A percentile compares a stretch with the other conserved stretches of the same genome.
Evolutionary conservation across 2,797 vertebrate genomes (phyloP).

Genomic region (Brotula barbata): DNA sequence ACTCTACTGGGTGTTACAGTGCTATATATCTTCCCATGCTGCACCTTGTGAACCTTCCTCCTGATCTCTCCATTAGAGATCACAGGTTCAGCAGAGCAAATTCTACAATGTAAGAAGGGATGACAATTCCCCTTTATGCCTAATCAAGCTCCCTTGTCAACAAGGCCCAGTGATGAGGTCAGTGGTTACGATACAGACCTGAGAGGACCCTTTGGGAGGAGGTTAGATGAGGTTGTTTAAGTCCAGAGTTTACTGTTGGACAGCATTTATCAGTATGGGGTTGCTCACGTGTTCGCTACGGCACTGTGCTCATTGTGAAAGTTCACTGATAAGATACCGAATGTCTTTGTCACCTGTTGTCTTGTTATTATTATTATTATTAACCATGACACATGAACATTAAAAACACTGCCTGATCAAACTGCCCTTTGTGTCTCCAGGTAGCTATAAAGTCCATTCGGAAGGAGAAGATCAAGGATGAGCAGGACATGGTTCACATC

Average conservation of each 20-base stretch:
- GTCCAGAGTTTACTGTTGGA: constrained; percentile 16
- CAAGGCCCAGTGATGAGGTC: constrained; percentile 20
- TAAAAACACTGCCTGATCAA: constrained; percentile 14
- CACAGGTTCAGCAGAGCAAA: constrained; percentile 44
- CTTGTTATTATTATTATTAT: not conserved
- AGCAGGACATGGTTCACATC: constrained; percentile 94
- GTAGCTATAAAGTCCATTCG: constrained; percentile 97
- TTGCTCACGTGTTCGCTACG: constrained; percentile 15
- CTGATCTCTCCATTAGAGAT: constrained; percentile 50
- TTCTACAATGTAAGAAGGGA: constrained; percentile 43
- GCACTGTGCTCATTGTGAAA: constrained; percentile 24
- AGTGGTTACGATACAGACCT: constrained; percentile 14
- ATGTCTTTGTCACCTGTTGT: not conserved
- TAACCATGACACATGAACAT: not conserved
- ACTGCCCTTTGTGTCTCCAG: constrained; percentile 66
- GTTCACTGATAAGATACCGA: constrained; percentile 49
- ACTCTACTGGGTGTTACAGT: not conserved
- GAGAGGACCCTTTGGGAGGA: constrained; percentile 1
- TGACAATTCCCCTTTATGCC: constrained; percentile 22
- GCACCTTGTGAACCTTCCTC: constrained; percentile 35
- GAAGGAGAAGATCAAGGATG: constrained; percentile 95
- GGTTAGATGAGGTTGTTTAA: constrained; percentile 3
- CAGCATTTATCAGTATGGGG: constrained; percentile 13
- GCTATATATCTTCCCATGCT: constrained; percentile 26
- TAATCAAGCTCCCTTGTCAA: constrained; percentile 24